These are phyloP conservation scores for Clarias macrocephalus DNA, from an alignment of 2,113 vertebrate species.

Conservation along the genomic window DNA sequence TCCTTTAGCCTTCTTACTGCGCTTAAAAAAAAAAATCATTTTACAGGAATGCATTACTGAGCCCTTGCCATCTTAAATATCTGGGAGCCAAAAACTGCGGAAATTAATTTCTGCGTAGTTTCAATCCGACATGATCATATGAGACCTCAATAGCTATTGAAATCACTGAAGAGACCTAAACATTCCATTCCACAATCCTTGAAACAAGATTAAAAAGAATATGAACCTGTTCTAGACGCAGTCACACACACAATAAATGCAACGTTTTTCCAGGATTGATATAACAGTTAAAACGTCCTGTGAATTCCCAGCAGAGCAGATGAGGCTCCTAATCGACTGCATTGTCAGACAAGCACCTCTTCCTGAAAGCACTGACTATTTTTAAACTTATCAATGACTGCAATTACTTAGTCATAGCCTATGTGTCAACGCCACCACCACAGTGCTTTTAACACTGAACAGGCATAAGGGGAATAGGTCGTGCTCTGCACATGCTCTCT, in stretches of 20 bases:
- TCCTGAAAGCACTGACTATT: constrained; percentile 35
- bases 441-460: not conserved
- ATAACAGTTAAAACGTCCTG: not conserved
- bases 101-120: not conserved
- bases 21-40: too few species aligned
- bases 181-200: too few species aligned
- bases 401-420: constrained; percentile 16
- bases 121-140: not conserved
- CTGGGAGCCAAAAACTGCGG: not conserved
- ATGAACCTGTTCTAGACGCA: not conserved
- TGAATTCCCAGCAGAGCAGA: not conserved
- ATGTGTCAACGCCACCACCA: constrained; percentile 21
- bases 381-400: constrained; percentile 41
- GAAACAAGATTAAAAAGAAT: not conserved
- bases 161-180: not conserved
- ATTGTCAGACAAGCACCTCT: constrained; percentile 9
- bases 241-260: not conserved
- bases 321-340: not conserved
- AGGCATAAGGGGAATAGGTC: constrained; percentile 14
- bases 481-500: not conserved
- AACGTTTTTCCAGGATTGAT: not conserved
- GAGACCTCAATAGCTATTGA: not conserved
- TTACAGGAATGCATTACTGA: not conserved
- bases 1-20: not conserved
- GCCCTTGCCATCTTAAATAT: not conserved